phyloP scores from a whole-genome alignment of 2,888 invertebrate genomes.

The Platypus cylindrus region DNA sequence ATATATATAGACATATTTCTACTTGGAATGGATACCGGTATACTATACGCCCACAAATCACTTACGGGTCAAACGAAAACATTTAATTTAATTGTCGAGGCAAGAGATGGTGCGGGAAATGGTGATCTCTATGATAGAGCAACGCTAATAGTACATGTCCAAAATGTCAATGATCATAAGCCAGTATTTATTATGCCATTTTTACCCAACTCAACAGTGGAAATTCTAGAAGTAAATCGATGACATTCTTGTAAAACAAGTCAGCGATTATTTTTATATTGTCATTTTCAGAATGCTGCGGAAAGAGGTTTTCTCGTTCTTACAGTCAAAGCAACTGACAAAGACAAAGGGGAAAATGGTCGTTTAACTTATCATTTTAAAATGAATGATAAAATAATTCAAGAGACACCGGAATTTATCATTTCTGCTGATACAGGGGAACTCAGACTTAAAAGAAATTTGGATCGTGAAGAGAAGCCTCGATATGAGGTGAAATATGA shows the following conservation, averaged over 20 bases:
- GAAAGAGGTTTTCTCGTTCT: slow-evolving; percentile 64
- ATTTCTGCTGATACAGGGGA: slow-evolving; percentile 71
- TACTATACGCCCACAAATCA: slow-evolving; percentile 64
- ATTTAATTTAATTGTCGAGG: slow-evolving; percentile 45
- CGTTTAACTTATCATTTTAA: slow-evolving; percentile 72
- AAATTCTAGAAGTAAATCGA: slow-evolving; percentile 62
- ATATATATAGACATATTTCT: slow-evolving; percentile 51
- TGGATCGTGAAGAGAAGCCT: slow-evolving; percentile 63
- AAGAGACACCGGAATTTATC: slow-evolving; percentile 70
- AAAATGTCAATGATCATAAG: slow-evolving; percentile 69
- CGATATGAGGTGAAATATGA: slow-evolving; percentile 45
- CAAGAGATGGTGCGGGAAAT: slow-evolving; percentile 55
- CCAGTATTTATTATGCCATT: slow-evolving; percentile 72
- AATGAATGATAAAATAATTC: slow-evolving; percentile 51
- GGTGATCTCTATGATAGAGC: slow-evolving; percentile 55
- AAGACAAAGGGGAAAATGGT: slow-evolving; percentile 74
- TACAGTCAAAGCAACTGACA: slow-evolving; percentile 70
- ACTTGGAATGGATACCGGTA: slow-evolving; percentile 64
- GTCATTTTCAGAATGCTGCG: slow-evolving; percentile 56
- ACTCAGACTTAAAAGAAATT: slow-evolving; percentile 60
- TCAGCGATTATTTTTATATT: neutral
- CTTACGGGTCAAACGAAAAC: slow-evolving; percentile 49
- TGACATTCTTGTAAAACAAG: neutral
- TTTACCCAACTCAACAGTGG: slow-evolving; percentile 59
- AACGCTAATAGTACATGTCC: slow-evolving; percentile 60